Evolutionary conservation across 2,797 vertebrate genomes (phyloP), one percentile per base, ranked within the genome.

Genomic region (Halcyon smyrnensis): DNA sequence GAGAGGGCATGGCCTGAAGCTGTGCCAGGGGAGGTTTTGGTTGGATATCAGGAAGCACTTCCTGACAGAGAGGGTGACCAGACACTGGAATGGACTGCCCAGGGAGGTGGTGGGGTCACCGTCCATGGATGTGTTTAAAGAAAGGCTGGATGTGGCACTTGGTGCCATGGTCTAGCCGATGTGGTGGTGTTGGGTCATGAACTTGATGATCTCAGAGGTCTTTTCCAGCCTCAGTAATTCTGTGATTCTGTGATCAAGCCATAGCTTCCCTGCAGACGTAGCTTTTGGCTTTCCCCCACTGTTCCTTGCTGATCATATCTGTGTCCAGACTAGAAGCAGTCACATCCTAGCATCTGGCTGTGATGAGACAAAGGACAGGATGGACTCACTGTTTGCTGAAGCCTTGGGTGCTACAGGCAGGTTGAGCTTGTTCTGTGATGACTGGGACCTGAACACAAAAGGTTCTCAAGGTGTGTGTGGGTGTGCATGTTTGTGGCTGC

Each of bases 351-450:
- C 25, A 64, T n/a, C n/a, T 53, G 20, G 16, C 46, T 81, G 54
- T 11, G 14, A 19, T 37, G 37, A 87, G 70, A 25, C 23, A 32
- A 82, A 64, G 34, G 56, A 24, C 21, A 8, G 48, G 59, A 39
- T 0, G 1, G 24, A n/a, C 12, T 80, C 17, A 2, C 34, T 62
- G 18, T 48, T 51, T 92, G 46, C 14, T 79, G 84, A 51, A 93
- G 51, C 30, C 20, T 25, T 2, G 0, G 11, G 19, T 57, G 48
- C 36, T 19, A 18, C 0, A 0, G 10, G 24, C 34, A 19, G 64
- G 79, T 68, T 51, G 74, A 76, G n/a, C 51, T 74, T 46, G 17
- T 34, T 85, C 46, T 60, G 15, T 30, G 20, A 20, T 79, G 51
- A 39, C 54, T 59, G 59, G 53, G 65, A 15, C 30, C 54, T 59